Percentiles rank a stretch among this genome's conserved stretches.
Evolutionary conservation across 2,113 vertebrate species (phyloP).

Genomic region (Acanthochromis polyacanthus): DNA sequence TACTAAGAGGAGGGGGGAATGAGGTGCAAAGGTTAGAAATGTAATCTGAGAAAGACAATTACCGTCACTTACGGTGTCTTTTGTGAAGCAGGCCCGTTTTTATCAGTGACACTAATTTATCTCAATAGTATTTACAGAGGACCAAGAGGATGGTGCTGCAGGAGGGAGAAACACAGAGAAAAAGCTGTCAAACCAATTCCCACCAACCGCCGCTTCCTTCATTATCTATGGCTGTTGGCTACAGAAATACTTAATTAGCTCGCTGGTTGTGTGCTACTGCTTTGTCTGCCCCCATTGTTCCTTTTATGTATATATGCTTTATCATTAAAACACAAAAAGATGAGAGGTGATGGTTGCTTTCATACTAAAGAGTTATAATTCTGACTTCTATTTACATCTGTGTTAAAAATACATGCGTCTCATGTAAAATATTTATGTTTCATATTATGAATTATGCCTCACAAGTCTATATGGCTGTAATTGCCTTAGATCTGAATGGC

Average conservation of each 20-base stretch:
- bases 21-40: constrained; percentile 83
- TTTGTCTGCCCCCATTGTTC: constrained; percentile 60
- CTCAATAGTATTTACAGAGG: constrained; percentile 78
- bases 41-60: constrained; percentile 88
- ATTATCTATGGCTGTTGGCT: constrained; percentile 75
- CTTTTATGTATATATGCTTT: constrained; percentile 57
- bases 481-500: constrained; percentile 21
- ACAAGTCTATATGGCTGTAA: constrained; percentile 33
- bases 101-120: constrained; percentile 80
- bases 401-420: constrained; percentile 23
- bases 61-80: constrained; percentile 79
- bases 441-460: constrained; percentile 31
- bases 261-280: constrained; percentile 52
- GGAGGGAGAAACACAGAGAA: constrained; percentile 46
- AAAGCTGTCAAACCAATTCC: constrained; percentile 70
- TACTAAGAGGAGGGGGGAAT: constrained; percentile 29
- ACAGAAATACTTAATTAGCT: constrained; percentile 78
- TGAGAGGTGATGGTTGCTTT: constrained; percentile 54
- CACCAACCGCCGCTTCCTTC: constrained; percentile 66
- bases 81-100: constrained; percentile 76
- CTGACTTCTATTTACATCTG: constrained; percentile 35
- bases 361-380: constrained; percentile 10
- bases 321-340: constrained; percentile 55
- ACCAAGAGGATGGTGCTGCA: constrained; percentile 35
- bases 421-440: constrained; percentile 42